These are phyloP conservation scores for Myiagra hebetior DNA, from an alignment of 2,113 vertebrate genomes.

Conservation along the genomic window DNA sequence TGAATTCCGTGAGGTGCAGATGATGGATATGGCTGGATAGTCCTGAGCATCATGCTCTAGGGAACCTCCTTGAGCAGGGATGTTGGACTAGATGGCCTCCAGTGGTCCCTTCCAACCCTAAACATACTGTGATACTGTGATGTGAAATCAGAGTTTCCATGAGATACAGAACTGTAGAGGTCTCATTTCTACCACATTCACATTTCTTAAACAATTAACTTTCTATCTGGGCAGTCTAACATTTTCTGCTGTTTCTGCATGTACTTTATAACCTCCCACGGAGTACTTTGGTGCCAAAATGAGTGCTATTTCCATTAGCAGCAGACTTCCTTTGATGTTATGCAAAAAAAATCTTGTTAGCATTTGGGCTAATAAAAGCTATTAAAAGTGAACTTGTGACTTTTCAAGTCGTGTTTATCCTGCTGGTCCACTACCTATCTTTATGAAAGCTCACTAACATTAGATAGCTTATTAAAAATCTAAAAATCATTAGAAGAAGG, in stretches of 20 bases:
- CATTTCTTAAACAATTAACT: neutral
- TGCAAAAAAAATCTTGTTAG: neutral
- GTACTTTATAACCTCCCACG: neutral
- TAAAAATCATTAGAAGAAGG: neutral
- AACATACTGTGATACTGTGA: neutral
- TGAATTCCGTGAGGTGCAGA: neutral
- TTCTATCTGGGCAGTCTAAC: neutral
- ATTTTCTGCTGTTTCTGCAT: conserved; percentile 13
- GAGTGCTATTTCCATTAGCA: neutral
- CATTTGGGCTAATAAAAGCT: conserved; percentile 14
- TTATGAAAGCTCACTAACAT: neutral
- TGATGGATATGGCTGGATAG: neutral
- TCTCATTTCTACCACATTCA: neutral
- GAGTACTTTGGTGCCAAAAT: neutral
- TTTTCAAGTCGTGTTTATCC: neutral
- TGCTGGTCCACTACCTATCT: neutral
- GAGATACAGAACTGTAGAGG: neutral
- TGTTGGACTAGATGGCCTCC: no score
- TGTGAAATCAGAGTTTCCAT: neutral
- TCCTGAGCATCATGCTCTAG: neutral
- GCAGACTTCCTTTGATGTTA: neutral
- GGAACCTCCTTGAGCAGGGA: neutral
- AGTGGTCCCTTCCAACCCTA: neutral
- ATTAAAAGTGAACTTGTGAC: neutral
- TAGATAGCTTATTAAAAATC: neutral